Evolutionary conservation across 2,888 invertebrate species (phyloP).

Genomic region (Aelia acuminata): DNA sequence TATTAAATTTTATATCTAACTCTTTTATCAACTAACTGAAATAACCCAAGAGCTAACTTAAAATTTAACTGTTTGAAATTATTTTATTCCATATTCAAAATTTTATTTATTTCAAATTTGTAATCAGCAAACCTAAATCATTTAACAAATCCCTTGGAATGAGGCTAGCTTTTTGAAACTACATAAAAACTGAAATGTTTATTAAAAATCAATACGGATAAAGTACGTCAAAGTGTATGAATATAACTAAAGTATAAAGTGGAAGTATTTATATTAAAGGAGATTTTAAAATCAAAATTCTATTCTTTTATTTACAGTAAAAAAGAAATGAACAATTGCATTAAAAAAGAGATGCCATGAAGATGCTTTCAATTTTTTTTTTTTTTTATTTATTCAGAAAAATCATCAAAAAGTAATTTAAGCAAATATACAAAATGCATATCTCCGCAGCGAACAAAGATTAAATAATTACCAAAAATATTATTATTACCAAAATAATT

Average conservation of each 20-base stretch:
- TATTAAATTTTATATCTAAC: too few relatives aligned
- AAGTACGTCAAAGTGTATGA: too few relatives aligned
- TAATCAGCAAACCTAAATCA: not conserved
- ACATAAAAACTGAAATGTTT: too few relatives aligned
- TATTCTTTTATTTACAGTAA: too few relatives aligned
- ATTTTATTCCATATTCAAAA: not conserved
- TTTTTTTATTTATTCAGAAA: not conserved
- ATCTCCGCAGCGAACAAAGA: not conserved
- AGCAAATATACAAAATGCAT: not conserved
- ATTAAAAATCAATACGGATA: too few relatives aligned
- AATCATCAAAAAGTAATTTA: not conserved
- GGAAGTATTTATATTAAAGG: not conserved
- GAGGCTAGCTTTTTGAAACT: not conserved
- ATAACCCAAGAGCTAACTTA: not conserved
- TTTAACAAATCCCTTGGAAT: not conserved
- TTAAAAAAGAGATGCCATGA: too few relatives aligned
- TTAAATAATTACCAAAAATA: not conserved
- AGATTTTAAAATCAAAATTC: not conserved
- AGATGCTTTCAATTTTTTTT: too few relatives aligned
- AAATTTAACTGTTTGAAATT: not conserved
- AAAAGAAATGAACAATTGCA: too few relatives aligned
- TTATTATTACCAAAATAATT: not conserved
- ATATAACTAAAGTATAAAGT: not conserved
- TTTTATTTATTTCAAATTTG: not conserved
- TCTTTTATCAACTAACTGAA: too few relatives aligned